Evolutionary conservation across 2,797 vertebrate species (phyloP), one percentile per base, ranked within the genome.

Genomic region (Melanotaenia parkinsoni): DNA sequence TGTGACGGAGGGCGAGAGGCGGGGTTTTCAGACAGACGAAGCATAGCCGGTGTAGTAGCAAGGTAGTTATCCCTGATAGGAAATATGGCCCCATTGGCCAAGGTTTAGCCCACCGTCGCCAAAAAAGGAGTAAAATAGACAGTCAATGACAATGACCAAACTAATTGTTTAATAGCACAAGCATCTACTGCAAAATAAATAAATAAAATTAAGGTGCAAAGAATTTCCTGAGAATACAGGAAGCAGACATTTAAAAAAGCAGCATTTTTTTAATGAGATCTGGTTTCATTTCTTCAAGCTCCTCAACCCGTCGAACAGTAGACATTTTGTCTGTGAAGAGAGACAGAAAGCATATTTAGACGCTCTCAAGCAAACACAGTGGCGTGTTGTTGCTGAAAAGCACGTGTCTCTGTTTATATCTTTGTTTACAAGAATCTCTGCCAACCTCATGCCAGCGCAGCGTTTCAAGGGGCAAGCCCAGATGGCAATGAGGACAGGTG

Each of bases 271-370:
- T 32, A 4, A n/a, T 9, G 26, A 50, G 32, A 43, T 56, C 60
- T 64, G 7, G 13, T 51, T 70, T 88, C 73, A 88, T 74, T 92
- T 87, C 73, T 83, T 82, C 18, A 77, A 58, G 74, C 74, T 90
- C 88, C 79, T 91, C 51, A 65, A 43, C 9, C 91, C 93, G 9
- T 94, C 91, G 76, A 94, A 93, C 78, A 84, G 70, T 30, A 74
- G 65, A 91, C 95, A 96, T 86, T 95, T 96, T 58, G 88, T 94
- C 96, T 96, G 92, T 75, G 78, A 72, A 83, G 79, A 83, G 78
- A 70, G 61, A 87, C 57, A 78, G 38, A 77, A 56, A 84, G 72
- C 57, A 30, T 30, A 70, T 54, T 70, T 24, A 67, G 22, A 70
- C 37, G n/a, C 4, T 43, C 6, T 28, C 6, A 4, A 24, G 58